Evolutionary conservation across 2,113 vertebrate genomes (phyloP).

Genomic region (Anthoscopus minutus): DNA sequence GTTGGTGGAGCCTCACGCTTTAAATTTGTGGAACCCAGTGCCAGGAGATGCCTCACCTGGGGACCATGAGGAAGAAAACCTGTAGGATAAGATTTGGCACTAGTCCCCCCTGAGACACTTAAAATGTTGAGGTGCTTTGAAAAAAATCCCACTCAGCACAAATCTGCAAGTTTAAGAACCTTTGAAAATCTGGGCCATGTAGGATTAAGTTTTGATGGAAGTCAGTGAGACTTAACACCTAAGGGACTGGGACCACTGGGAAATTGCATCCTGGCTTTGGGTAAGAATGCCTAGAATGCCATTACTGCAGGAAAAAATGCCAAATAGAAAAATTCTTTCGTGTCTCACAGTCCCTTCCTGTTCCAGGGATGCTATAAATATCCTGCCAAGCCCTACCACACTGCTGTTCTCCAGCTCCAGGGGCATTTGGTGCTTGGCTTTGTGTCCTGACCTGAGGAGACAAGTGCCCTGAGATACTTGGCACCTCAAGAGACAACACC

Average conservation of each 20-base stretch:
- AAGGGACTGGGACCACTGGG: not conserved
- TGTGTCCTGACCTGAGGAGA: not conserved
- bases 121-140: slow-evolving; percentile 20
- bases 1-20: not conserved
- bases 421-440: not conserved
- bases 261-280: not conserved
- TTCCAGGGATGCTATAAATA: not conserved
- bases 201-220: not conserved
- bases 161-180: slow-evolving; percentile 2
- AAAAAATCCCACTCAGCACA: not conserved
- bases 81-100: slow-evolving; percentile 20
- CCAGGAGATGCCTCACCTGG: not conserved
- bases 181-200: not conserved
- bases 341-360: not conserved
- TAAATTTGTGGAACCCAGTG: not conserved
- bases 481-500: not conserved
- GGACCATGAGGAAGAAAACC: not conserved
- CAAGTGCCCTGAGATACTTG: not conserved
- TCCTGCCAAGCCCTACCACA: not conserved
- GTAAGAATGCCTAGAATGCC: not conserved
- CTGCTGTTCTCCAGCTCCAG: not conserved
- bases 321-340: not conserved
- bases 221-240: not conserved
- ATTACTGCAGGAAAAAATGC: not conserved
- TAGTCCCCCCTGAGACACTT: not conserved